Evolutionary conservation across 1,140 invertebrate genomes (phyloP), one percentile per base, ranked within the genome.

Genomic region (Paraescarpia echinospica): DNA sequence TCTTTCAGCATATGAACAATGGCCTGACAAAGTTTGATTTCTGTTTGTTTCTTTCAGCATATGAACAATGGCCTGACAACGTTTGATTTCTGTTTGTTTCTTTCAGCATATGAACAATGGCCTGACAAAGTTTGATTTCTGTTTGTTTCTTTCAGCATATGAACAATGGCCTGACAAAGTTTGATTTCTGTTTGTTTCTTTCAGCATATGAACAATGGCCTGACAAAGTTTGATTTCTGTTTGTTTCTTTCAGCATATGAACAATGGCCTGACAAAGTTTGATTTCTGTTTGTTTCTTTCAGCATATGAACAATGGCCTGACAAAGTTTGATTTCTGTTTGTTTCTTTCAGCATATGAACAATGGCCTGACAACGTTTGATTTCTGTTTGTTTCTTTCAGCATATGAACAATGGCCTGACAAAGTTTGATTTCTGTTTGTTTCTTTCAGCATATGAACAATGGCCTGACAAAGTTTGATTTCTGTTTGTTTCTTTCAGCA

Each of bases 371-470:
- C 93, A 9, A 92, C 92, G 89, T 92, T 92, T 77, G 89, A 77
- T 77, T 77, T 91, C 1, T 91, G 22, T 91, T 48, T 91, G 31
- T 77, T 93, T 90, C 0, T 41, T 12, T 6, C 91, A 93, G 93
- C 92, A 93, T 51, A 35, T 93, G 89, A 91, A 91, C 51, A 89
- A 35, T 41, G 89, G 35, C n/a, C 33, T 35, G 35, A 92, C 93
- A 9, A 92, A 93, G 89, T 92, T 92, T 77, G 89, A 77, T 77
- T 77, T 91, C 1, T 91, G 22, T 91, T 48, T 91, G 31, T 77
- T 93, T 90, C 0, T 41, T 12, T 6, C 91, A 93, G 93, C 92
- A 93, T 51, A 35, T 93, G 89, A 91, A 91, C 51, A 89, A 35
- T 41, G 89, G 35, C n/a, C 33, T 35, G 35, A 92, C 93, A 9